Conservation (phyloP, 2,113 vertebrate genomes). For the Tamias sibiricus region DNA sequence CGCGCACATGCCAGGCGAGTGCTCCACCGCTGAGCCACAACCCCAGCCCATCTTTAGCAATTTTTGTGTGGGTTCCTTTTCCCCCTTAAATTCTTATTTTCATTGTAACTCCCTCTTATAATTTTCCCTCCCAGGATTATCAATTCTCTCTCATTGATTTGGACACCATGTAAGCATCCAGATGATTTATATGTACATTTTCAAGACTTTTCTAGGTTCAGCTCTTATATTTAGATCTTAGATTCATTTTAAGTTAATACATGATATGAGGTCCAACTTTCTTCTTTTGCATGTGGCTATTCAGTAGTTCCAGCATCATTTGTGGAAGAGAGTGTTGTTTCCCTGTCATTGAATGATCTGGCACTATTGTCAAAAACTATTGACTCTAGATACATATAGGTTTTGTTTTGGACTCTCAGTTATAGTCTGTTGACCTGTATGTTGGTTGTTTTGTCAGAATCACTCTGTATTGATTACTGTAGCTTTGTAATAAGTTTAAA, state of each 20-base stretch:
- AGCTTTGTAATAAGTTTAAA: background rate
- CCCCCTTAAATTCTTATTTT: constrained; percentile 36
- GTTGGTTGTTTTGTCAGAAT: background rate
- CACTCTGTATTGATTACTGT: background rate
- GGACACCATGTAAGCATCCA: background rate
- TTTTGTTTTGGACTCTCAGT: background rate
- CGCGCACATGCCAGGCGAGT: no score
- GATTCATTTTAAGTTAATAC: constrained; percentile 12
- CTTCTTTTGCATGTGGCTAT: background rate
- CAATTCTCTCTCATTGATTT: background rate
- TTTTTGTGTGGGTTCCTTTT: background rate
- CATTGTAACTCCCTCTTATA: background rate
- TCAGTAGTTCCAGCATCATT: background rate
- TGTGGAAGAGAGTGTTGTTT: background rate
- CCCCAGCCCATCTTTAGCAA: background rate
- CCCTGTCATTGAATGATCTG: background rate
- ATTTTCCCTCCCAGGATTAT: background rate
- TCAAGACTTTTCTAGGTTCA: background rate
- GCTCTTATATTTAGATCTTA: constrained; percentile 17
- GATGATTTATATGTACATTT: background rate
- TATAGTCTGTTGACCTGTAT: background rate
- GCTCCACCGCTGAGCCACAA: no score
- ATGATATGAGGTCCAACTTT: background rate
- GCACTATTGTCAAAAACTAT: background rate
- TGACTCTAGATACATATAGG: background rate